phyloP scores from a whole-genome alignment of 1,140 invertebrate genomes.

The Zophobas atratus region DNA sequence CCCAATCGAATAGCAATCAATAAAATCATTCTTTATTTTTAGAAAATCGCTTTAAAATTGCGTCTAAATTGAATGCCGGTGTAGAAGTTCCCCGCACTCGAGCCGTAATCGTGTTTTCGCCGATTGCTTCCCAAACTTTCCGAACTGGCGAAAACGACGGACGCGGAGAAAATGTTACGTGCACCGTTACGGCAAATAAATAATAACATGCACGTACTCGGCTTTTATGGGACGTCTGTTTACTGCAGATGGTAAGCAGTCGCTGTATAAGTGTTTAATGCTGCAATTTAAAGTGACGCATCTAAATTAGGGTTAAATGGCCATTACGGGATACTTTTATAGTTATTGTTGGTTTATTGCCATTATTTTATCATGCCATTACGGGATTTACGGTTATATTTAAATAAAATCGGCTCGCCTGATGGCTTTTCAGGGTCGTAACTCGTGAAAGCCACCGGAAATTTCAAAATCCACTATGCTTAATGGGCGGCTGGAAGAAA shows the following conservation, averaged over 20 bases:
- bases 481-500: slow-evolving; percentile 10
- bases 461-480: slow-evolving; percentile 30
- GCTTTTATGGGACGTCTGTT: slow-evolving; percentile 17
- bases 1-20: slow-evolving; percentile 51
- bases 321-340: slow-evolving; percentile 41
- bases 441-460: slow-evolving; percentile 39
- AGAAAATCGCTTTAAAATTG: slow-evolving; percentile 59
- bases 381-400: slow-evolving; percentile 41
- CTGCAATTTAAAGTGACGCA: slow-evolving; percentile 35
- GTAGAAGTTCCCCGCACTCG: slow-evolving; percentile 45
- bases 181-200: slow-evolving; percentile 27
- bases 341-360: slow-evolving; percentile 42
- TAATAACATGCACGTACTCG: slow-evolving; percentile 20
- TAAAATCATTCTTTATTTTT: slow-evolving; percentile 54
- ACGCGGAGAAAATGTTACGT: background rate
- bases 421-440: slow-evolving; percentile 30
- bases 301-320: slow-evolving; percentile 43
- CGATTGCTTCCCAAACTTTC: slow-evolving; percentile 33
- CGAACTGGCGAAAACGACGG: background rate
- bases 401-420: slow-evolving; percentile 31
- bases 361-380: slow-evolving; percentile 41
- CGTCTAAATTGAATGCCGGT: slow-evolving; percentile 54
- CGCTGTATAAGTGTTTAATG: slow-evolving; percentile 37
- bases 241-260: slow-evolving; percentile 38
- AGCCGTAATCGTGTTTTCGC: slow-evolving; percentile 49